Base-by-base conservation (phyloP, 2,113 vertebrate genomes). In the Anoura caudifer region DNA sequence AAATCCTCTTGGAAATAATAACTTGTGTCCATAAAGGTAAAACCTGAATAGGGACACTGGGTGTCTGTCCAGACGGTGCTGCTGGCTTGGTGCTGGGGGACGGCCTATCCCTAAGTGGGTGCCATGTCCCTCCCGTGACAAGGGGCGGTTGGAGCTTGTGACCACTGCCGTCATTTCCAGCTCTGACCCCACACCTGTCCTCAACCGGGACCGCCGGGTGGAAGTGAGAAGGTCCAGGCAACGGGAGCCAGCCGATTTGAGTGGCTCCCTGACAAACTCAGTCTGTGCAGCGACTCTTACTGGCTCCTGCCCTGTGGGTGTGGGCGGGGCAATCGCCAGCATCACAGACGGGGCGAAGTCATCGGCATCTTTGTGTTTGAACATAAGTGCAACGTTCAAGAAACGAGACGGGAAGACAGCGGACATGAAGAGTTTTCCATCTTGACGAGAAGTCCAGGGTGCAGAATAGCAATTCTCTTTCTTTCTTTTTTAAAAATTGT, bases 401-500 rank as follows among this genome's bases (percentile, higher is more conserved):
- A 13, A 72, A 59, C 17, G 61, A 26, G 14, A 13, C 6, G 16
- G 16, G 54, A 80, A 75, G 16, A 73, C 38, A 33, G 11, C 3
- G 0, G 67, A 45, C 11, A 38, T 75, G 50, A 70, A 87, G 16
- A 24, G 10, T 67, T 94, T 95, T 81, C 33, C 67, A 20, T 38
- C 59, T 69, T 31, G 41, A 56, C 28, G 19, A 73, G 28, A 94
- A 95, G 79, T 84, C 33, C 61, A 75, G 50, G n/a, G 36, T 87
- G 93, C 28, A 10, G 94, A 96, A 87, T 63, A 15, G 20, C 4
- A 52, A n/a, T n/a, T n/a, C n/a, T n/a, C n/a, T n/a, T n/a, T n/a
- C n/a, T n/a, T n/a, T n/a, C n/a, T n/a, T n/a, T n/a, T n/a, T n/a
- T n/a, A n/a, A n/a, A n/a, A n/a, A n/a, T n/a, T n/a, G n/a, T n/a